Base-by-base conservation (phyloP, 2,888 invertebrate species). In the Cosmopolites sordidus region DNA sequence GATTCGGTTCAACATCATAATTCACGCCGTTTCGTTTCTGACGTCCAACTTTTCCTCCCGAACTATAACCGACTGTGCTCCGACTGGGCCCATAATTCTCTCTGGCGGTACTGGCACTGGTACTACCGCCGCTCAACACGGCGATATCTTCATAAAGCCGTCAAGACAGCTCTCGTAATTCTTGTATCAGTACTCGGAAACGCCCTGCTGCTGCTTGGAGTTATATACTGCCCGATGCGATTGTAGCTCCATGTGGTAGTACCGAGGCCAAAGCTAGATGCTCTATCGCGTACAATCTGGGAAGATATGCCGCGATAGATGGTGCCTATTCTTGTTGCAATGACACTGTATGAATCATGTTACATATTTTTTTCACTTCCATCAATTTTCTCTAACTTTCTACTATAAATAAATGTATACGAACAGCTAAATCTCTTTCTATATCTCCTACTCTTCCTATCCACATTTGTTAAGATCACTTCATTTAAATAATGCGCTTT, bases 161-260 rank as follows among this genome's bases (percentile, higher is more conserved):
- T 12, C 66, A 58, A 65, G 70, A 72, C 71, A 70, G 70, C 66
- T 69, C 71, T 72, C 73, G 73, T 73, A 73, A 70, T 72, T 73
- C 72, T 73, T 72, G 70, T 70, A 71, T 72, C 71, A 68, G 70
- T 71, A 71, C 70, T 68, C 66, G 70, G 73, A 73, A 72, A 71
- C 72, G 71, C 72, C 73, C 73, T 71, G 73, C 72, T 72, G 33
- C 33, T 33, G 33, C 52, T 62, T 63, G 56, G 72, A 69, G 71
- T 73, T 72, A 73, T 73, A 73, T 72, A 72, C 71, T 64, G 69
- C 70, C 66, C 64, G 66, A 69, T 66, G 62, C 58, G 64, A 62
- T 65, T 69, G 69, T 69, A 68, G 65, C 64, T 61, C 64, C 67
- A 69, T 68, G 69, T 69, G 69, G 65, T 69, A 69, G 63, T 70